These are phyloP conservation scores for Octomys mimax DNA, from an alignment of 2,797 vertebrate genomes.

Conservation along the genomic window DNA sequence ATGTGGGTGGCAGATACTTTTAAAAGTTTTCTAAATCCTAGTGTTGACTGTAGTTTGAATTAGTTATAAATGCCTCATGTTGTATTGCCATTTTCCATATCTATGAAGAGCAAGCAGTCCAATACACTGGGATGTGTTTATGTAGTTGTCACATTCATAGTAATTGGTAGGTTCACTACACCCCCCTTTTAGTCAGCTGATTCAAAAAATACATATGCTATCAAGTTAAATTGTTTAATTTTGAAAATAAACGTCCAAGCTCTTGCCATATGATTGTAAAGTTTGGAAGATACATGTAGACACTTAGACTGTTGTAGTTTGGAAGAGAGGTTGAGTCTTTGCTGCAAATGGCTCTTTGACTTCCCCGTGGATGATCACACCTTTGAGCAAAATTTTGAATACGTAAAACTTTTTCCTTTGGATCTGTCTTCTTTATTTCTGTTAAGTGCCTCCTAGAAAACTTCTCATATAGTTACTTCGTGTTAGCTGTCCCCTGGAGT, in stretches of 20 bases:
- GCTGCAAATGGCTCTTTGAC: not conserved
- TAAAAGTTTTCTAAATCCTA: not conserved
- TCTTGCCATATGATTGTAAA: not conserved
- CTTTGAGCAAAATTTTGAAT: not conserved
- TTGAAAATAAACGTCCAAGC: constrained; percentile 16
- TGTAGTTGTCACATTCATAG: not conserved
- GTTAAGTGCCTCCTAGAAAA: not conserved
- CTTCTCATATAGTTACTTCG: not conserved
- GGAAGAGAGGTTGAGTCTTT: not conserved
- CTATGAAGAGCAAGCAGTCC: not conserved
- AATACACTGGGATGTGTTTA: not conserved
- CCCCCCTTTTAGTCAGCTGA: not conserved
- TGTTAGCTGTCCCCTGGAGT: not conserved
- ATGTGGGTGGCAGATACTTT: not conserved
- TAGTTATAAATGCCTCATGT: not conserved
- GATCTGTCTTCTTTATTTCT: not conserved
- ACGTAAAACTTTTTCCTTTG: not conserved
- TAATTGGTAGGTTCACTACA: not conserved
- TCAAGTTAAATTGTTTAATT: not conserved
- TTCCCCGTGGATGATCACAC: not conserved
- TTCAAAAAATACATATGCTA: not conserved
- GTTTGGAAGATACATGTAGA: not conserved
- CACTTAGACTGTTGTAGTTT: not conserved
- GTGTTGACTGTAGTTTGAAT: not conserved
- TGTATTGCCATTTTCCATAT: not conserved